Evolutionary conservation across 2,797 vertebrate species (phyloP), one percentile per base, ranked within the genome.

Genomic region (Gymnothorax reevesii): DNA sequence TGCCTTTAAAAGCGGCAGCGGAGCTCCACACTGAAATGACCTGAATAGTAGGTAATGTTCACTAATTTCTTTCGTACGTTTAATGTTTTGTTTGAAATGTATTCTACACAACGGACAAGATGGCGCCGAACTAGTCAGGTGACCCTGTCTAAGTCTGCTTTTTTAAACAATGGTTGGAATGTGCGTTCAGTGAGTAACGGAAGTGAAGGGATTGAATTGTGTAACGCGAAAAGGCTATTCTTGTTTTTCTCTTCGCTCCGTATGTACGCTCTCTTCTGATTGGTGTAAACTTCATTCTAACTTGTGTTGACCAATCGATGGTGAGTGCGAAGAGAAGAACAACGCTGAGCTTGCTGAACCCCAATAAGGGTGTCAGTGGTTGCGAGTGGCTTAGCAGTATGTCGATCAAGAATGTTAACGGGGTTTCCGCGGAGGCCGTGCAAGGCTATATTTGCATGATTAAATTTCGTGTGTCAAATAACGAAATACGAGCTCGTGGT

Each of bases 1-100:
- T 87, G 85, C 90, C 86, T 90, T 90, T 91, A 89, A 91, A 92
- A 92, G 87, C 91, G 91, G 89, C 92, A 90, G 89, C 91, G 92
- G 93, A 93, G 92, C 92, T 90, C 90, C 89, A 89, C 89, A 91
- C 89, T 90, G 92, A 92, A 89, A 91, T 91, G 92, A 90, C 89
- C 89, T 89, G 90, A 89, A 87, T 90, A 69, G 91, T 93, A 93
- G 93, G 93, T 94, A 94, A 93, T 89, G 91, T 90, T 91, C 89
- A 88, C 91, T 87, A 87, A 92, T 93, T 92, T 92, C 90, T 91
- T 92, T 92, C 88, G 87, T 92, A 82, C 62, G 86, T 92, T 91
- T 91, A 87, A 92, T 92, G 86, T 82, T 89, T 86, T 88, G 85
- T 85, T 91, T 86, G 89, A 66, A 90, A 89, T 88, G 86, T 90